Evolutionary conservation across 2,113 vertebrate genomes (phyloP), one percentile per base, ranked within the genome.

Genomic region (Macrotus californicus): DNA sequence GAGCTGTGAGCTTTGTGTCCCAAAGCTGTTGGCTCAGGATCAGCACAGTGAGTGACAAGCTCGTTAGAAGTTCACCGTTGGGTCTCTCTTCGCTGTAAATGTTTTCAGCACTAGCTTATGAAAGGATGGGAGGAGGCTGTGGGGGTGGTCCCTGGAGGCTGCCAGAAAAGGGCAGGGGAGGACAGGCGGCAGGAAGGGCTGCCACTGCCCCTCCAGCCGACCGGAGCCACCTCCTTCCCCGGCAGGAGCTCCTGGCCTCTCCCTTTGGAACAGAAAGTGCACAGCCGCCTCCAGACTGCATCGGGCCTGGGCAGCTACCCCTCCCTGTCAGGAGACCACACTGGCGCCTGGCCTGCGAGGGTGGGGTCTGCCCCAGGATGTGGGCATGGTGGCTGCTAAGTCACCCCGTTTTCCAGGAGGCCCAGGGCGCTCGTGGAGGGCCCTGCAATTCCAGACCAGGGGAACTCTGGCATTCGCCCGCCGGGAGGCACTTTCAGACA

Each of bases 291-390:
- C 11, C 43, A 11, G 14, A 1, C 22, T 3, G 72, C 22, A 0
- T 50, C 16, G 0, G 5, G 43, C 31, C 46, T 0, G 6, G 10
- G 29, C 9, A 5, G 34, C 75, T 7, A 3, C 19, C 52, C 43
- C n/a, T 36, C 50, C 24, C 16, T 13, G 43, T 16, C 36, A 0
- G 59, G 50, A 61, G 39, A 13, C 14, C 1, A 19, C 52, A 36
- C 46, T 19, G 69, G 56, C 19, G 15, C n/a, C 75, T 43, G 21
- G 48, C 73, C 41, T 70, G 29, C 77, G 13, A 13, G 24, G 19
- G 8, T 29, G 13, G n/a, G 41, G 11, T 41, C 54, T 64, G 50
- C 77, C 10, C 0, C 26, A n/a, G 39, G 10, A 34, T 22, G n/a
- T 50, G 8, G 64, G 29, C 29, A 5, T 46, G 39, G 36, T 43